Percentiles rank a stretch among this genome's conserved stretches.
Conservation (phyloP, 2,888 invertebrate species). For the Tetranychus truncatus region DNA sequence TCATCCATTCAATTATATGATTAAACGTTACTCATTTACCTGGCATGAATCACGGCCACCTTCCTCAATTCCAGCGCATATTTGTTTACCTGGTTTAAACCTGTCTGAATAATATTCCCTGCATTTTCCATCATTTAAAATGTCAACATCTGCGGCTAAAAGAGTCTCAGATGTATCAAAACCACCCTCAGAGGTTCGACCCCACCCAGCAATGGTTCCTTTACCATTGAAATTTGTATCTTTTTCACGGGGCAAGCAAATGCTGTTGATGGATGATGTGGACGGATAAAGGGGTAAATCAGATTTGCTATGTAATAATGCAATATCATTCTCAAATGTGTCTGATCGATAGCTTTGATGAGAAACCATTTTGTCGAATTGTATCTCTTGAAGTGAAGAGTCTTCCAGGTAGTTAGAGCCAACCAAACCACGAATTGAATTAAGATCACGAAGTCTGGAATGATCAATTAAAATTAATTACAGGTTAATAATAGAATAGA, state of each 20-base stretch:
- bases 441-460: background rate
- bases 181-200: constrained; percentile 7
- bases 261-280: background rate
- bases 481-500: too few species aligned
- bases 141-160: constrained; percentile 2
- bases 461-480: background rate
- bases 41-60: constrained; percentile 15
- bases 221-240: background rate
- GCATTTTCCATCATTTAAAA: background rate
- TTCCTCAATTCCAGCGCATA: constrained; percentile 8
- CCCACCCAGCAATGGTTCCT: background rate
- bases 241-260: background rate
- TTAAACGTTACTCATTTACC: background rate
- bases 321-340: constrained; percentile 9
- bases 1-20: too few species aligned
- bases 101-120: constrained; percentile 10
- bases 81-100: background rate
- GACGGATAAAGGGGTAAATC: background rate
- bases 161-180: background rate
- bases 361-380: background rate
- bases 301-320: background rate
- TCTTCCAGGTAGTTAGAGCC: background rate
- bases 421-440: background rate
- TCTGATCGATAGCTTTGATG: background rate
- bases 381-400: background rate